Evolutionary conservation across 92 coral and sea anemone genomes (phyloP).

Genomic region (Zoanthus sociatus): DNA sequence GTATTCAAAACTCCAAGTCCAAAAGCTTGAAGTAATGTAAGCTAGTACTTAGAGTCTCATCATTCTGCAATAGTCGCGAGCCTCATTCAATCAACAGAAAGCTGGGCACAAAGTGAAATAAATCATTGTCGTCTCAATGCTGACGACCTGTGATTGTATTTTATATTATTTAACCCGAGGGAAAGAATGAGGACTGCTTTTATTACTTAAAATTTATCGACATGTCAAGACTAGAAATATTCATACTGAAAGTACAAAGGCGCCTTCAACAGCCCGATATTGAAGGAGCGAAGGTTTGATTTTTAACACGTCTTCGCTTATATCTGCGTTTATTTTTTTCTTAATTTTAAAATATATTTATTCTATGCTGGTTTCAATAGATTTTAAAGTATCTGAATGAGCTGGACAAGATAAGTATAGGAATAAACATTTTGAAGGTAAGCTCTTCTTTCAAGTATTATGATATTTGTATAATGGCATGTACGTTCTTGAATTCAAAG

Average conservation of each 20-base stretch:
- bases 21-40: too few species aligned
- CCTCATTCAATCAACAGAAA: background rate
- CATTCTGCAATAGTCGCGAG: background rate
- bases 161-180: background rate
- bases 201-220: background rate
- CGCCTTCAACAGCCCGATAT: slow-evolving; percentile 72
- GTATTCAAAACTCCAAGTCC: too few species aligned
- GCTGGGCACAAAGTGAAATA: background rate
- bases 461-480: background rate
- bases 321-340: background rate
- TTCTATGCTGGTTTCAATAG: slow-evolving; percentile 42
- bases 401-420: slow-evolving; percentile 77
- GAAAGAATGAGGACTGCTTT: background rate
- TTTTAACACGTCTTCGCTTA: slow-evolving; percentile 3
- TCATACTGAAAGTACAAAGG: slow-evolving; percentile 83
- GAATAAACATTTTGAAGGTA: slow-evolving; percentile 87
- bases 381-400: slow-evolving; percentile 81
- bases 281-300: slow-evolving; percentile 82
- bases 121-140: background rate
- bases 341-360: background rate
- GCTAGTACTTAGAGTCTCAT: background rate
- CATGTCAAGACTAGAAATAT: slow-evolving; percentile 78
- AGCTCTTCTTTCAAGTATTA: background rate
- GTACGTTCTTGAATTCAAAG: background rate
- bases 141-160: background rate